Conservation (phyloP, 2,113 vertebrate genomes). For the Corythornis cristatus region DNA sequence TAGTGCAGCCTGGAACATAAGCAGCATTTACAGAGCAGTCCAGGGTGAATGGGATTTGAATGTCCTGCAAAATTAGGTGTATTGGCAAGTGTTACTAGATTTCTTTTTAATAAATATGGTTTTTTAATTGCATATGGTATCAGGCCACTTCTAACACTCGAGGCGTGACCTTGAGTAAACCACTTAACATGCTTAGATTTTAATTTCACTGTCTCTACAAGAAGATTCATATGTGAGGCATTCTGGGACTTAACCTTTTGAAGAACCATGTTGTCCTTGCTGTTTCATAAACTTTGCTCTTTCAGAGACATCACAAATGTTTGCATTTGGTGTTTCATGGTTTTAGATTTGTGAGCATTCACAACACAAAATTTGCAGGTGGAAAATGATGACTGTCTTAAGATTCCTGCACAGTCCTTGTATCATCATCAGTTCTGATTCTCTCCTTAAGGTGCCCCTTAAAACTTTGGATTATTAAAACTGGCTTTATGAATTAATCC, state of each 20-base stretch:
- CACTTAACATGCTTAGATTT: not conserved
- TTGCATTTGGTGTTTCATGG: not conserved
- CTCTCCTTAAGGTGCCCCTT: not conserved
- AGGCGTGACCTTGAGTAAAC: not conserved
- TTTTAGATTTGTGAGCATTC: not conserved
- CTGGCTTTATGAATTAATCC: not conserved
- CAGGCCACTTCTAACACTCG: not conserved
- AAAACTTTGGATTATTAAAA: not conserved
- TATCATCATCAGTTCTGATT: not conserved
- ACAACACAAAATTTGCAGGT: not conserved
- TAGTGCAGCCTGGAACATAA: not conserved
- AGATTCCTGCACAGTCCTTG: not conserved
- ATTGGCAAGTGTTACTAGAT: not conserved
- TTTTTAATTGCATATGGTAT: not conserved
- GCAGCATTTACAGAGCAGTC: not conserved
- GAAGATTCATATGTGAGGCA: not conserved
- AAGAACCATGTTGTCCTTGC: not conserved
- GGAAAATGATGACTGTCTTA: not conserved
- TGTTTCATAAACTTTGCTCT: constrained; percentile 21
- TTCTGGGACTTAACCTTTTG: not conserved
- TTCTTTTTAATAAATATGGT: not conserved
- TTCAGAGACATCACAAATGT: not conserved
- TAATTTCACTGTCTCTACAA: not conserved
- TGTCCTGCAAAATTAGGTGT: not conserved
- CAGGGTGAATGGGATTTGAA: not conserved